Evolutionary conservation across 2,888 invertebrate genomes (phyloP), one percentile per base, ranked within the genome.

Genomic region (Chrysina gloriosa): DNA sequence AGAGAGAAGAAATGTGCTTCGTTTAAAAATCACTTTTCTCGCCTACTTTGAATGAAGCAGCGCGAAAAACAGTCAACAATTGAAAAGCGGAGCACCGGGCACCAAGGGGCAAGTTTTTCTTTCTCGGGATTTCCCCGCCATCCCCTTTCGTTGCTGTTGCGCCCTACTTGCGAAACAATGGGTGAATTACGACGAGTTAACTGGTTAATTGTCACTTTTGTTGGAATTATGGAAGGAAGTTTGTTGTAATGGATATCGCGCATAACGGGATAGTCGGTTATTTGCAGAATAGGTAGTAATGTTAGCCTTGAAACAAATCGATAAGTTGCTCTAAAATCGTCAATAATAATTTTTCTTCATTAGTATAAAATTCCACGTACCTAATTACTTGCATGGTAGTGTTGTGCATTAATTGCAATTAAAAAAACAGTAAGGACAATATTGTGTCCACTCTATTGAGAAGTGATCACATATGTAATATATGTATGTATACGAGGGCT

Each of bases 91-190:
- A 50, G 48, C 11, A 5, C 48, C 9, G 4, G 5, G 45, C 21
- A 45, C 21, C 14, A 45, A 45, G 29, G 36, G n/a, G 21, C 23
- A n/a, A 48, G 48, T 48, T 25, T 48, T 48, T 48, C 48, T 25
- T 48, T 48, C 25, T 5, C 11, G 11, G 16, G 39, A 21, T n/a
- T 48, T 11, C 6, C 21, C 16, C 19, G 14, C 19, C 19, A 6
- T 9, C 23, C n/a, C n/a, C n/a, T 7, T 21, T 11, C n/a, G 1
- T 2, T 19, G 9, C 21, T 45, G 21, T 5, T 19, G 16, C 45
- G 16, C 1, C 19, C 16, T 5, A 45, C 16, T n/a, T 48, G 11
- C 7, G 23, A 48, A 21, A 48, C 19, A 48, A 48, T 48, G 47
- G 19, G 23, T 23, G 21, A 48, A 48, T 48, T 48, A 23, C 23